Conservation (phyloP, 2,888 invertebrate genomes). For the Catotricha subobsoleta region DNA sequence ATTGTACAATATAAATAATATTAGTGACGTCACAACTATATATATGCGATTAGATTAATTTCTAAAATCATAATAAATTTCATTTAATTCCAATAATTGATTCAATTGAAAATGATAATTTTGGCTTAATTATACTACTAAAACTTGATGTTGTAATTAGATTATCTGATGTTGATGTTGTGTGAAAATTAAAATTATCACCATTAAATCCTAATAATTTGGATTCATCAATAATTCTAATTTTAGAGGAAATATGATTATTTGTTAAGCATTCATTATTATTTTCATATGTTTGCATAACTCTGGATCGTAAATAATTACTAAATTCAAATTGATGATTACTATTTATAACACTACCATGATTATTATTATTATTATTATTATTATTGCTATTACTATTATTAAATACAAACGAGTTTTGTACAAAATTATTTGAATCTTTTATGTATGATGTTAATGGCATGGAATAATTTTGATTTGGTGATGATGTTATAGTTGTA, state of each 20-base stretch:
- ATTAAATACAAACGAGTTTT: too few relatives aligned
- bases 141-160: not conserved
- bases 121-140: constrained; percentile 14
- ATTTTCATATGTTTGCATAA: too few relatives aligned
- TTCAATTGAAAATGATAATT: constrained; percentile 46
- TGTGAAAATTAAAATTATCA: not conserved
- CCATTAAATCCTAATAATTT: not conserved
- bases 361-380: not conserved
- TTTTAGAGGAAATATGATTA: constrained; percentile 1
- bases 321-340: constrained; percentile 1
- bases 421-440: not conserved
- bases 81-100: constrained; percentile 47
- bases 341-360: not conserved
- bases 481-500: not conserved
- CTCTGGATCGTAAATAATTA: not conserved
- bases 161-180: not conserved
- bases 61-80: constrained; percentile 3
- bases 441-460: not conserved
- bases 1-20: not conserved
- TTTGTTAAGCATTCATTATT: not conserved
- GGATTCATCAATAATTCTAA: constrained; percentile 7
- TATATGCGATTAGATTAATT: not conserved
- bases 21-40: too few relatives aligned
- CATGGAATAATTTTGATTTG: not conserved
- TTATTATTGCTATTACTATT: not conserved